Conservation (phyloP, 2,113 vertebrate genomes). For the Myotis brandtii region DNA sequence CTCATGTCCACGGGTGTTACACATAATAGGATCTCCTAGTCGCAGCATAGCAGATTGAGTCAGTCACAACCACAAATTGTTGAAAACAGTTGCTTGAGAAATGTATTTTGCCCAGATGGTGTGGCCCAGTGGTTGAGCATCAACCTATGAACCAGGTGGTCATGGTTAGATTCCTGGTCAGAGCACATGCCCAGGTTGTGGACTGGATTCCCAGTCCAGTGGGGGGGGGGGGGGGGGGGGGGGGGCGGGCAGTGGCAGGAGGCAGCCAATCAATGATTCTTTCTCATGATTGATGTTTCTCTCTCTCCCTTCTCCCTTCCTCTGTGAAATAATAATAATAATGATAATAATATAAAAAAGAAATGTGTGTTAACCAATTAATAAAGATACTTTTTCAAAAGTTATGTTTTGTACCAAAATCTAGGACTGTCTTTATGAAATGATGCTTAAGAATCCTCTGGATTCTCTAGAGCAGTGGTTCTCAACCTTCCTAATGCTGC, state of each 20-base stretch:
- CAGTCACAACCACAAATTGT: neutral
- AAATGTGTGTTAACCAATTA: neutral
- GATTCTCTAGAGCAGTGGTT: neutral
- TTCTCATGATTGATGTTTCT: too few relatives aligned
- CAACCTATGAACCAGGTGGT: too few relatives aligned
- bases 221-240: too few relatives aligned
- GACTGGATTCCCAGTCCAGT: too few relatives aligned
- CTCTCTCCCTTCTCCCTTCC: too few relatives aligned
- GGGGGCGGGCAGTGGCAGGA: too few relatives aligned
- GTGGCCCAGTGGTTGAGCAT: too few relatives aligned
- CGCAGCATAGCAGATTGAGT: neutral
- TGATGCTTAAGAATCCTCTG: neutral
- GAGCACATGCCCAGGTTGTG: too few relatives aligned
- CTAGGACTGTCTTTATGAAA: neutral
- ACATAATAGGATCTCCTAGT: neutral
- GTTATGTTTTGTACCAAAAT: neutral
- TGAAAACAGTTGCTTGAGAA: neutral
- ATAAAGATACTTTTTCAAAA: neutral
- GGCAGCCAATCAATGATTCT: too few relatives aligned
- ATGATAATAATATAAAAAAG: neutral
- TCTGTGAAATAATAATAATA: too few relatives aligned
- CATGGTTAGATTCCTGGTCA: too few relatives aligned
- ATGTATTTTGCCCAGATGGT: neutral
- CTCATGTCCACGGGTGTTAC: neutral
- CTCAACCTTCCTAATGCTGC: too few relatives aligned